Conservation (phyloP, 2,113 vertebrate genomes). For the Phrynosoma blainvillii region DNA sequence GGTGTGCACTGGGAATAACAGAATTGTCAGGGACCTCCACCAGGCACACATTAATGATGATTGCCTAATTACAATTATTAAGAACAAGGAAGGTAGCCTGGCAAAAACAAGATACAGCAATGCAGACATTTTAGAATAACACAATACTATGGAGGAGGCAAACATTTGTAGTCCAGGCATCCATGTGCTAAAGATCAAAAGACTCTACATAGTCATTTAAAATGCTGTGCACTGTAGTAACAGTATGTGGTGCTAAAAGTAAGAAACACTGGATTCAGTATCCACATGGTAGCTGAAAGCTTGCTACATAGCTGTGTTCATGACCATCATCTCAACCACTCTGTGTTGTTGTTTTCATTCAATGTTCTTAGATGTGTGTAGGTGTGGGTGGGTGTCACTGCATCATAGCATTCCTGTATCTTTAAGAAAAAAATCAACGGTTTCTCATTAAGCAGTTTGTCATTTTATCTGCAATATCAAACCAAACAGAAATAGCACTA, state of each 20-base stretch:
- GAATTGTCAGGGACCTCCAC: not conserved
- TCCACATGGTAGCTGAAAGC: not conserved
- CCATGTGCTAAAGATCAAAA: not conserved
- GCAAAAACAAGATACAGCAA: not conserved
- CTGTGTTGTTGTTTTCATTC: not conserved
- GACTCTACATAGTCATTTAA: not conserved
- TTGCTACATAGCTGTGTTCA: not conserved
- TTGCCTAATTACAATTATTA: not conserved
- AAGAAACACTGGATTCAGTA: not conserved
- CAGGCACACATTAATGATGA: not conserved
- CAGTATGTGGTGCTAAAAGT: not conserved
- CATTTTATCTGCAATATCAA: constrained; percentile 47
- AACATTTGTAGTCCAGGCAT: constrained; percentile 10
- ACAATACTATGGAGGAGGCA: not conserved
- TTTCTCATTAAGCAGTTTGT: constrained; percentile 34
- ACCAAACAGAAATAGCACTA: constrained; percentile 29
- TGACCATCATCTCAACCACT: not conserved
- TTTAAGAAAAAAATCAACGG: constrained; percentile 1
- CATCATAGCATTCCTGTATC: constrained; percentile 15
- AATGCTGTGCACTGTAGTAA: not conserved
- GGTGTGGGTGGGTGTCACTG: not conserved
- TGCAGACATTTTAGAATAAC: not conserved
- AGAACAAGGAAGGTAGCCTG: not conserved
- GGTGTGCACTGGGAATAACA: not conserved
- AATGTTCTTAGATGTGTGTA: constrained; percentile 14